Conservation (phyloP, 2,888 invertebrate species). For the Hipparchia sbordonii region DNA sequence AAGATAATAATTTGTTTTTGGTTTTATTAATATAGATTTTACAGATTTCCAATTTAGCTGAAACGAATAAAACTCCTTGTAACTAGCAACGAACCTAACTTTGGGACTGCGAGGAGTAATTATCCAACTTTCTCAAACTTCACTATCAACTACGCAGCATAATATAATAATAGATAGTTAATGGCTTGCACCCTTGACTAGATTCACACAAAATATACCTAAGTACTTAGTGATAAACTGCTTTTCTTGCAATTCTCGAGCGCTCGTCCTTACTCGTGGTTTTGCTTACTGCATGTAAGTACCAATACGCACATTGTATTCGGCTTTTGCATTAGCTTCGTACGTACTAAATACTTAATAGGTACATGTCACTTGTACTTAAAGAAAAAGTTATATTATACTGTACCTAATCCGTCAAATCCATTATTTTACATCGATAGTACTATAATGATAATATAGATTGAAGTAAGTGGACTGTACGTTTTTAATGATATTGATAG, state of each 20-base stretch:
- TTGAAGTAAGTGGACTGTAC: no score
- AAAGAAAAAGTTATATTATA: no score
- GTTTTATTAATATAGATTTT: background rate
- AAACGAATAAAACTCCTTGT: background rate
- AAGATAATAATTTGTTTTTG: background rate
- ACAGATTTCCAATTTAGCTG: conserved; percentile 6
- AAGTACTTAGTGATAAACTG: background rate
- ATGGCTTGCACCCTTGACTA: conserved; percentile 31
- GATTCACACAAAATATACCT: background rate
- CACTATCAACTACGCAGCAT: conserved; percentile 35
- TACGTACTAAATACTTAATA: no score
- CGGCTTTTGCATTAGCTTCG: background rate
- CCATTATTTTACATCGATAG: no score
- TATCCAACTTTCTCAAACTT: conserved; percentile 38
- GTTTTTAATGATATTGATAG: no score
- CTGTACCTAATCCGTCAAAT: no score
- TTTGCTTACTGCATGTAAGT: background rate
- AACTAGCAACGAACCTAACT: conserved; percentile 21
- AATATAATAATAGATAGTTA: conserved; percentile 15
- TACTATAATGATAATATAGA: no score
- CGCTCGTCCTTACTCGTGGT: background rate
- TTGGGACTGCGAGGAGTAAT: conserved; percentile 31
- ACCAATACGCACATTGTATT: background rate
- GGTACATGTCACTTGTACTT: no score
- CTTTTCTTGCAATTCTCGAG: background rate